Evolutionary conservation across 2,113 vertebrate genomes (phyloP).

Genomic region (Spea multiplicata): DNA sequence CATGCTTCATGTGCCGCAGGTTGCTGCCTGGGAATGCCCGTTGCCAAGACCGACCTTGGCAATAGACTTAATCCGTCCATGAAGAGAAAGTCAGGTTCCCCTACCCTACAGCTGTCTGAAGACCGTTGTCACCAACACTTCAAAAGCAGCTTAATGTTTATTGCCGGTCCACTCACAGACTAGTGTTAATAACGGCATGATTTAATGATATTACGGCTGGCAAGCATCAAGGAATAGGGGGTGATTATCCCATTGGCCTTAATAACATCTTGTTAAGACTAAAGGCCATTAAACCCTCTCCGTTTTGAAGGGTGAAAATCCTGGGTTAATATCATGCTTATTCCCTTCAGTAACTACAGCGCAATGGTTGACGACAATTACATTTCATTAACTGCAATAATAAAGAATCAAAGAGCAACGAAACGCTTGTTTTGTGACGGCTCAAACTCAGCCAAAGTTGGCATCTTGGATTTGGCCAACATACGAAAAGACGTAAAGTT

Average conservation of each 20-base stretch:
- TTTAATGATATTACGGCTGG: conserved; percentile 11
- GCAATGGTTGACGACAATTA: conserved; percentile 2
- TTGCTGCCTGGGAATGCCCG: no score
- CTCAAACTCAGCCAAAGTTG: neutral
- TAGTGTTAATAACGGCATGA: no score
- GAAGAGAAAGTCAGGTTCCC: no score
- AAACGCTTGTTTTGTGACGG: neutral
- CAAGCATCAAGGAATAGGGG: neutral
- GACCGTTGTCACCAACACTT: no score
- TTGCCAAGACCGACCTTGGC: no score
- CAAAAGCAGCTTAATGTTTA: no score
- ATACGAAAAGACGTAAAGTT: no score
- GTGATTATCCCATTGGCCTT: neutral
- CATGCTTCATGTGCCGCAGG: no score
- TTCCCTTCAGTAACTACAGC: neutral
- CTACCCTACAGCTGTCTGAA: no score
- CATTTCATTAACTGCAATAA: neutral
- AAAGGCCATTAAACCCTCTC: conserved; percentile 9
- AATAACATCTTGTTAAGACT: conserved; percentile 29
- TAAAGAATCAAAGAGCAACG: neutral
- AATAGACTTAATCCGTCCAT: no score
- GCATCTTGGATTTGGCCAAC: neutral
- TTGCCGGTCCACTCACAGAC: no score
- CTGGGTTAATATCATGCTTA: conserved; percentile 27
- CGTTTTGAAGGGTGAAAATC: conserved; percentile 21